Evolutionary conservation across 2,888 invertebrate genomes (phyloP).

Genomic region (Folsomia candida): DNA sequence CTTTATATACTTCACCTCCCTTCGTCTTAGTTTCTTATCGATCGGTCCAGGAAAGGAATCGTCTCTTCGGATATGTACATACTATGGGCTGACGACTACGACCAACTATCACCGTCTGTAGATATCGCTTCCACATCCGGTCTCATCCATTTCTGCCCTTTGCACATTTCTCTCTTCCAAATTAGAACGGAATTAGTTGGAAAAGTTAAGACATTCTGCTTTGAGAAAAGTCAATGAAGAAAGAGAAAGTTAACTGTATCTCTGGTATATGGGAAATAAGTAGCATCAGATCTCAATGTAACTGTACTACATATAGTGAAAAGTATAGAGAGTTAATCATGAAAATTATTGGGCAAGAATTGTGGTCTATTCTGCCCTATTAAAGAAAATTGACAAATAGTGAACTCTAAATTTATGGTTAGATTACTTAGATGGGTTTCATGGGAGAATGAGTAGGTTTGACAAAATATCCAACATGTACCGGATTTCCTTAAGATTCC

Average conservation of each 20-base stretch:
- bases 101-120: background rate
- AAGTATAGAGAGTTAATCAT: too few species aligned
- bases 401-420: too few species aligned
- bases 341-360: too few species aligned
- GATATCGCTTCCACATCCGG: conserved; percentile 6
- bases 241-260: background rate
- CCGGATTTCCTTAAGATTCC: background rate
- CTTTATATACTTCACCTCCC: background rate
- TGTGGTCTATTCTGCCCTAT: too few species aligned
- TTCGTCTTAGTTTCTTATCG: background rate
- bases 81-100: background rate
- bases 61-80: background rate
- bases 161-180: background rate
- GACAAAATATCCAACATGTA: background rate
- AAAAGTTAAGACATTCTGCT: background rate
- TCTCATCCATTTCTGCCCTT: background rate
- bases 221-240: background rate
- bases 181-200: background rate
- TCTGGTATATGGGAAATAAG: too few species aligned
- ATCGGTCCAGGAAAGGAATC: too few species aligned
- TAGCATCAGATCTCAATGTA: too few species aligned
- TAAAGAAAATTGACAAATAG: too few species aligned
- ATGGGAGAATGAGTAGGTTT: too few species aligned
- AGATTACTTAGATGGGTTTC: too few species aligned
- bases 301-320: too few species aligned